Percentiles rank a stretch among this genome's conserved stretches.
These are phyloP conservation scores for Bombyx mori DNA, from an alignment of 1,140 invertebrate species.

Conservation along the genomic window ASM3026992v2 NC_085119.1:13045001-13045500, in stretches of 20 bases:
- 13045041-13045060: no score
- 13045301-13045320: constrained; percentile 13
- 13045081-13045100: no score
- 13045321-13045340: constrained; percentile 14
- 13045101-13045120: no score
- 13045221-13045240: constrained; percentile 10
- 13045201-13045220: constrained; percentile 1
- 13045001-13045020: no score
- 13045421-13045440: not conserved
- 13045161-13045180: no score
- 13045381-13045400: not conserved
- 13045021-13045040: no score
- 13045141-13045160: no score
- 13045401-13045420: not conserved
- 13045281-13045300: constrained; percentile 27
- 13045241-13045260: constrained; percentile 16
- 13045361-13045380: constrained; percentile 2
- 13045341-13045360: constrained; percentile 10
- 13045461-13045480: not conserved
- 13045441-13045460: not conserved
- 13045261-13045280: constrained; percentile 15
- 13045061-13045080: no score
- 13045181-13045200: not conserved
- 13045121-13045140: no score
- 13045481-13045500: not conserved